A percentile compares a stretch with the other conserved stretches of the same genome.
Conservation (phyloP, 2,797 vertebrate species). For the Sphenopsis melanotis region DNA sequence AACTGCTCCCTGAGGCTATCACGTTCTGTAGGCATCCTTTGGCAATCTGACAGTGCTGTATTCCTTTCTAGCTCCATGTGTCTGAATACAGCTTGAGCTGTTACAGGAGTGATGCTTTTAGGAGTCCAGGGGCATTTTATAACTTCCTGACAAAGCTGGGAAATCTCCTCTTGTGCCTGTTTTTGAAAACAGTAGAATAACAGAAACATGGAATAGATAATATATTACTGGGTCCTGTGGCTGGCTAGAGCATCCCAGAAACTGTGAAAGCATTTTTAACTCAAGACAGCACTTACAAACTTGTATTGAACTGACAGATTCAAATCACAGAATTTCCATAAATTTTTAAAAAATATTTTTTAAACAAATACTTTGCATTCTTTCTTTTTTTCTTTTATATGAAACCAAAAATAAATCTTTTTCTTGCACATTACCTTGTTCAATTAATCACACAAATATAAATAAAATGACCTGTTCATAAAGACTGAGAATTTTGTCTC, state of each 20-base stretch:
- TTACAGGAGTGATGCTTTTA: conserved; percentile 45
- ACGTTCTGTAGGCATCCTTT: conserved; percentile 77
- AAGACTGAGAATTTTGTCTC: conserved; percentile 75
- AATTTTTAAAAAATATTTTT: not conserved
- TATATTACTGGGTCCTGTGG: not conserved
- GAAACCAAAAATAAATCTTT: not conserved
- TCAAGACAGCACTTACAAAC: not conserved
- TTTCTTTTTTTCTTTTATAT: not conserved
- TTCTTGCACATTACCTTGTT: not conserved
- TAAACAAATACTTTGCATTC: not conserved
- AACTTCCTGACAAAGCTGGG: conserved; percentile 71
- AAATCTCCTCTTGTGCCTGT: conserved; percentile 80
- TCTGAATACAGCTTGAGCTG: conserved; percentile 73
- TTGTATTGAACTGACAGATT: not conserved
- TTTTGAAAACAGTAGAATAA: not conserved
- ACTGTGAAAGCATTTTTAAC: not conserved
- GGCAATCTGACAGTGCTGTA: conserved; percentile 71
- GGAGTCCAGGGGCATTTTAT: conserved; percentile 68
- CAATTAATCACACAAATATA: not conserved
- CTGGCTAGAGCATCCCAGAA: not conserved
- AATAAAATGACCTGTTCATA: conserved; percentile 73
- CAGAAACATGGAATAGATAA: not conserved
- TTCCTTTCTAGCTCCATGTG: conserved; percentile 76
- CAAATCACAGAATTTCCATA: not conserved
- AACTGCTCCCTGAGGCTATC: conserved; percentile 80